Evolutionary conservation across 1,140 invertebrate genomes (phyloP), one percentile per base, ranked within the genome.

Genomic region (Frieseomelitta varia): DNA sequence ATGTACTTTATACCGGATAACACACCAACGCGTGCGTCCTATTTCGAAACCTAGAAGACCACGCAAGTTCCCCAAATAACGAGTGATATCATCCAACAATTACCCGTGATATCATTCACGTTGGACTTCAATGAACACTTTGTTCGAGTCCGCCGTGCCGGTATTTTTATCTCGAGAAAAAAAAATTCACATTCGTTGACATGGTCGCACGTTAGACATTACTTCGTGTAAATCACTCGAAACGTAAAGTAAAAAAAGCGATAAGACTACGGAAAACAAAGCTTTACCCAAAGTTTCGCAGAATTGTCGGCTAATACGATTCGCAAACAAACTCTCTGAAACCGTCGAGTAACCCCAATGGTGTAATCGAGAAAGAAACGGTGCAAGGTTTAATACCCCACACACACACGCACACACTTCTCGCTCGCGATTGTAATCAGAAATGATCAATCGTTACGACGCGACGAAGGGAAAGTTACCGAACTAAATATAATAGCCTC

Each of bases 51-150:
- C 30, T n/a, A 61, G 58, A 61, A 61, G n/a, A n/a, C 58, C 12
- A 61, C 58, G 58, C 51, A 14, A 61, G 67, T 61, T 74, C 34
- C n/a, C 34, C 51, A 85, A 87, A 53, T 53, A 76, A 61, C 56
- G 61, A 21, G 27, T 76, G 74, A 76, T 76, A 61, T 76, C 74
- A 76, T 61, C 24, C 34, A 27, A 1, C 56, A 61, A 39, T 76
- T 76, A 76, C 15, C 14, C 34, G 17, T 76, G 74, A 76, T 56
- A 61, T 76, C 74, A 76, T 39, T 34, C 8, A 24, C 58, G 0
- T 1, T 61, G 14, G 58, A 61, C 58, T 58, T 24, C 21, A 58
- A 58, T 24, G 56, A 21, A 58, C 24, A 12, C 11, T 58, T 58
- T 58, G 56, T 24, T 4, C 56, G 11, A 47, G 39, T 39, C 56